Evolutionary conservation across 1,140 invertebrate genomes (phyloP).

Genomic region (Rhopalosiphum padi): DNA sequence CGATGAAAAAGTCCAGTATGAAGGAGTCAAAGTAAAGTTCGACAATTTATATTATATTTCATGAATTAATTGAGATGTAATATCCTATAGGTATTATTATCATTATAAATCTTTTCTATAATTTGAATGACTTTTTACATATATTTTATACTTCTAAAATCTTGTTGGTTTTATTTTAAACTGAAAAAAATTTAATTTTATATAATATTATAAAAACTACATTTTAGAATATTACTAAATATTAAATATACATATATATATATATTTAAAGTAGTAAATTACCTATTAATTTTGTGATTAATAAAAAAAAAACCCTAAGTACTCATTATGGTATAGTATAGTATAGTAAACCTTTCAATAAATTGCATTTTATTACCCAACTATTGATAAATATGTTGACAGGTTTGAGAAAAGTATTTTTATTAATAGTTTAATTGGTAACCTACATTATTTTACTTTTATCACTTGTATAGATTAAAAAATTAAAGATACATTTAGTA

Average conservation of each 20-base stretch:
- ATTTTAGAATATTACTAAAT: background rate
- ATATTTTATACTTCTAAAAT: background rate
- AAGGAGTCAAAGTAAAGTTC: slow-evolving; percentile 42
- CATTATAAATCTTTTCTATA: background rate
- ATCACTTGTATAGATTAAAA: too few relatives aligned
- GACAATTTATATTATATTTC: slow-evolving; percentile 25
- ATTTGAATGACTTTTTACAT: background rate
- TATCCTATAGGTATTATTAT: background rate
- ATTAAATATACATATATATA: background rate
- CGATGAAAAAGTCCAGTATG: slow-evolving; percentile 63
- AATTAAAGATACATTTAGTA: too few relatives aligned
- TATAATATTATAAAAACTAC: background rate
- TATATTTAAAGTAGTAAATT: background rate
- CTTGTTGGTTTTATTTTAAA: background rate
- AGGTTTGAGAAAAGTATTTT: background rate
- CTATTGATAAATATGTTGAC: too few relatives aligned
- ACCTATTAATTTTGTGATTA: too few relatives aligned
- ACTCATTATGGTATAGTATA: too few relatives aligned
- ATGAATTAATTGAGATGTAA: background rate
- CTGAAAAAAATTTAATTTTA: background rate
- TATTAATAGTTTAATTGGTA: too few relatives aligned
- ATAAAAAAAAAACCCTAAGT: too few relatives aligned
- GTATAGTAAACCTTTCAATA: too few relatives aligned
- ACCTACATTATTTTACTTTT: too few relatives aligned
- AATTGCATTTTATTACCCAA: too few relatives aligned